Conservation (phyloP, 2,797 vertebrate genomes). For the Artibeus lituratus region DNA sequence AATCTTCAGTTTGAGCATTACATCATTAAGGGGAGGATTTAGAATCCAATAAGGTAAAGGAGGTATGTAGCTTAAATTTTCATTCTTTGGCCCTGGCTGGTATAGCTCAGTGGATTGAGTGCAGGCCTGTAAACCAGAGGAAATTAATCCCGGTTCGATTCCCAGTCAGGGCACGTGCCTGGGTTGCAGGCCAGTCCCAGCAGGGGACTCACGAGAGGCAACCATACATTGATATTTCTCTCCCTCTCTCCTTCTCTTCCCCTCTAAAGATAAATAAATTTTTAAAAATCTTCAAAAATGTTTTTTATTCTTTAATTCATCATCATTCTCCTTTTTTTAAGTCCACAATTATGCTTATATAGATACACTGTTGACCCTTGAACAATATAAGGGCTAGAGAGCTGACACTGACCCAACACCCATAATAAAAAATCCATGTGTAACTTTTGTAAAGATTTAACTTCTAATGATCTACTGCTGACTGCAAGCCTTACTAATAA, state of each 20-base stretch:
- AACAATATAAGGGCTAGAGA: not conserved
- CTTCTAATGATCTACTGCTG: not conserved
- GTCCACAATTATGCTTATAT: not conserved
- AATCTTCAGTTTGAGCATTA: not conserved
- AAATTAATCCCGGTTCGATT: no score
- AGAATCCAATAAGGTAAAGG: not conserved
- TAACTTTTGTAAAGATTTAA: not conserved
- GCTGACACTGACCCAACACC: not conserved
- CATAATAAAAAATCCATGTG: not conserved
- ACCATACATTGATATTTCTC: no score
- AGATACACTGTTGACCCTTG: not conserved
- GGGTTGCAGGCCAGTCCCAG: no score
- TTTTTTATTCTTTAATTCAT: not conserved
- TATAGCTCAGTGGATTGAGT: no score
- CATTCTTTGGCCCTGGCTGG: no score
- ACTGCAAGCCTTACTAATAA: not conserved
- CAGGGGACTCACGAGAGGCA: no score
- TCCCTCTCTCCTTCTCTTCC: no score
- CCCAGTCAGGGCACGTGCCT: no score
- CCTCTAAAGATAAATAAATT: no score
- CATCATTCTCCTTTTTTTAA: not conserved
- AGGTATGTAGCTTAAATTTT: slow-evolving; percentile 16
- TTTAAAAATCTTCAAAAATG: no score
- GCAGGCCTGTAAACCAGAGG: no score
- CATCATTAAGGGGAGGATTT: not conserved